Base-by-base conservation (phyloP, 1,140 invertebrate genomes). In the Steinernema feltiae region DNA sequence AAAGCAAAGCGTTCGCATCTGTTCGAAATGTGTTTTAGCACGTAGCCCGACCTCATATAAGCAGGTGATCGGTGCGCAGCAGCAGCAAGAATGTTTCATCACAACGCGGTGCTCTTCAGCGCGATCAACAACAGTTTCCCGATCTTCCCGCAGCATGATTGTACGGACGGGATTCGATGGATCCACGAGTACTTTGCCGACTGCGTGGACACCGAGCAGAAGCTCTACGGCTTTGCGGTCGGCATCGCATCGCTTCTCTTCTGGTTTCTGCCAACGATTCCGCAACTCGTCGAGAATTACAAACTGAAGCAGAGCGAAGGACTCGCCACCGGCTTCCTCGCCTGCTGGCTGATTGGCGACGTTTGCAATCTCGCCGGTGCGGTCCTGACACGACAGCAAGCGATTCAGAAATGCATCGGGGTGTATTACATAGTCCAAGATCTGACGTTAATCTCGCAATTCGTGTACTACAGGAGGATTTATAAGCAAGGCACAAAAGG, bases 401-500 rank as follows among this genome's bases (percentile, higher is more conserved):
- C 85, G 18, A 80, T 86, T n/a, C 84, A 85, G 73, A 82, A 83
- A 48, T 80, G 83, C 41, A 86, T 86, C 46, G 85, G 80, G 0
- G 84, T 86, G 30, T 85, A 85, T 72, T 85, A 86, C 73, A 86
- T 85, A 31, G 30, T 84, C n/a, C 85, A 86, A 73, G 84, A 85
- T 73, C 76, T 86, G n/a, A 75, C 80, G 27, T 53, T 85, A 0
- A 71, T 86, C 41, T 48, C 76, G 0, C 84, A 85, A 70, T 85
- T 76, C 69, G 71, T 81, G n/a, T 85, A 85, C 71, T 85, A 85
- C 72, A 75, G 80, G 3, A 80, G 78, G 17, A 72, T 85, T 27
- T 85, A 86, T 21, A 12, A 63, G 7, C 12, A 63, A 15, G 12
- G 12, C 15, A 63, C 15, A 63, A 46, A n/a, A 46, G 53, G 53